Conservation (phyloP, 1,140 invertebrate species). For the Tenebrio molitor region DNA sequence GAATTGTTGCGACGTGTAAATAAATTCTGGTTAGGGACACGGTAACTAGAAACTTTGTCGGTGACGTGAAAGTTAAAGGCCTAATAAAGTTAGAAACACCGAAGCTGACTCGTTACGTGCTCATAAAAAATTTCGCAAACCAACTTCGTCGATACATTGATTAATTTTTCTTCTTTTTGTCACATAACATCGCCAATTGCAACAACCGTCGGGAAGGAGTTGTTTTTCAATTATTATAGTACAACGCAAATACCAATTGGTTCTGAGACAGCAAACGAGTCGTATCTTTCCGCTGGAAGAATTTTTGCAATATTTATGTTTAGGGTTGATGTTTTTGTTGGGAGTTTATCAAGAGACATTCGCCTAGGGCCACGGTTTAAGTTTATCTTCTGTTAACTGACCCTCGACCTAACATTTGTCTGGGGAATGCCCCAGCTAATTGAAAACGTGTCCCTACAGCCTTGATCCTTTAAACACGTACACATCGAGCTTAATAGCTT, state of each 20-base stretch:
- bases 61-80: conserved; percentile 31
- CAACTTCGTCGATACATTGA: conserved; percentile 27
- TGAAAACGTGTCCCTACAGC: conserved; percentile 32
- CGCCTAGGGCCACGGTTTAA: too few species aligned
- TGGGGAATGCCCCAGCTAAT: conserved; percentile 11
- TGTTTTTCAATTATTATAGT: too few species aligned
- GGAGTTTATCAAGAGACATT: too few species aligned
- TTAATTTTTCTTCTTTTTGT: conserved; percentile 5
- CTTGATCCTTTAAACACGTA: conserved; percentile 34
- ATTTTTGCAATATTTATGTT: too few species aligned
- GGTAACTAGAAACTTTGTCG: conserved; percentile 8
- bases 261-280: too few species aligned
- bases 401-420: conserved; percentile 17
- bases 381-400: conserved; percentile 6
- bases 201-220: too few species aligned
- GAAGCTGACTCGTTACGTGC: conserved; percentile 19
- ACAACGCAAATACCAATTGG: too few species aligned
- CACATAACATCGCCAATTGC: neutral
- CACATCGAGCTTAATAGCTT: conserved; percentile 23
- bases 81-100: conserved; percentile 13
- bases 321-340: too few species aligned
- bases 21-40: conserved; percentile 20
- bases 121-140: conserved; percentile 21
- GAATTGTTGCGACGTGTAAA: conserved; percentile 8
- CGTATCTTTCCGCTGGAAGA: too few species aligned